phyloP scores from a whole-genome alignment of 2,797 vertebrate genomes.

The Limosa lapponica region DNA sequence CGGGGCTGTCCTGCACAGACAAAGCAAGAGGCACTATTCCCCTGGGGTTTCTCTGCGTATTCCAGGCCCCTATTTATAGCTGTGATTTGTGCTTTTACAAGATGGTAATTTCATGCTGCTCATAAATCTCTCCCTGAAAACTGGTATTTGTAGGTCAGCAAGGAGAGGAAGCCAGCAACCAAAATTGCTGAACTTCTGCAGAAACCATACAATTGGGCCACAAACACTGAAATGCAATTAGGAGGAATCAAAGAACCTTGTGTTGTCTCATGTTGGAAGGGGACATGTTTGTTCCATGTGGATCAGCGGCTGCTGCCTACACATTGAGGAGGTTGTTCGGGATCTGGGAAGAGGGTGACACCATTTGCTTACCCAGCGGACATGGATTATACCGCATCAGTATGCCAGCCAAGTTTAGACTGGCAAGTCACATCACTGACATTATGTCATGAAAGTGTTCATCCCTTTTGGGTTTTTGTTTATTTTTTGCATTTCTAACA shows the following conservation, averaged over 20 bases:
- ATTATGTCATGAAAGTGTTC: background rate
- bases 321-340: background rate
- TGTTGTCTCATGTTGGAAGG: background rate
- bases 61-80: constrained; percentile 53
- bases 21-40: background rate
- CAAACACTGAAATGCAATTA: background rate
- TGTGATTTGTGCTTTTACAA: background rate
- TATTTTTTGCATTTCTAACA: background rate
- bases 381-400: background rate
- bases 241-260: background rate
- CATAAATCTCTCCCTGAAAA: constrained; percentile 26
- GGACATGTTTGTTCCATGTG: background rate
- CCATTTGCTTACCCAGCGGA: background rate
- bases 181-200: constrained; percentile 23
- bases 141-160: constrained; percentile 24
- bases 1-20: background rate
- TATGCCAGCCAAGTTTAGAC: background rate
- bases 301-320: background rate
- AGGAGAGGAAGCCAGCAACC: constrained; percentile 36
- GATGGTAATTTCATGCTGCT: constrained; percentile 21
- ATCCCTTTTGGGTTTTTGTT: background rate
- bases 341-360: background rate
- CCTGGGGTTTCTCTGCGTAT: background rate
- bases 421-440: background rate
- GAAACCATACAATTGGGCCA: background rate